Conservation (phyloP, 2,888 invertebrate genomes). For the Eristalinus aeneus region DNA sequence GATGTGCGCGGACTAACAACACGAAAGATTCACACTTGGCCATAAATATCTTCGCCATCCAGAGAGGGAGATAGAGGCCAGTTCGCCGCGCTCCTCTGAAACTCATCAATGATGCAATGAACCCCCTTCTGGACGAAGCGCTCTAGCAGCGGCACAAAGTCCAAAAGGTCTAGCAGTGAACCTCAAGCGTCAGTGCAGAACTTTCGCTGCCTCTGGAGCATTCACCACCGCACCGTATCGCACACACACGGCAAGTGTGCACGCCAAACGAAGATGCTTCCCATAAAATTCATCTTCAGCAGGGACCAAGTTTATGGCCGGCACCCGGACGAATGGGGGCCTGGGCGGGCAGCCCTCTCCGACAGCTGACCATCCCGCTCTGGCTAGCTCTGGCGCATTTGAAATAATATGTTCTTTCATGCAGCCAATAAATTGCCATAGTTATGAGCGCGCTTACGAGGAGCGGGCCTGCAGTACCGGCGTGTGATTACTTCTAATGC, state of each 20-base stretch:
- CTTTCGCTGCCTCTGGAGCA: constrained; percentile 47
- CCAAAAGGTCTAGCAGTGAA: constrained; percentile 58
- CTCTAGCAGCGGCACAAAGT: constrained; percentile 34
- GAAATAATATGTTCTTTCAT: constrained; percentile 70
- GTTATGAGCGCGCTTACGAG: constrained; percentile 48
- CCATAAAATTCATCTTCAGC: constrained; percentile 66
- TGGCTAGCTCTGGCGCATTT: constrained; percentile 47
- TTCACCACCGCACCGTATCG: constrained; percentile 42
- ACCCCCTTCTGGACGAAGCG: constrained; percentile 4
- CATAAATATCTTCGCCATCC: constrained; percentile 44
- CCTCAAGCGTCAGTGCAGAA: constrained; percentile 32
- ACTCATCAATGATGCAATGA: constrained; percentile 65
- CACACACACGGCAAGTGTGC: constrained; percentile 27
- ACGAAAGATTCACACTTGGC: constrained; percentile 65
- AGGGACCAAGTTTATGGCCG: constrained; percentile 61
- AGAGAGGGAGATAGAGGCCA: not conserved
- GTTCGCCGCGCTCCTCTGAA: not conserved
- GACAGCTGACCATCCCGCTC: constrained; percentile 63
- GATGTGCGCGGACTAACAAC: constrained; percentile 54
- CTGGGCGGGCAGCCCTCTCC: constrained; percentile 27
- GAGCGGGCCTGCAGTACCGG: constrained; percentile 22
- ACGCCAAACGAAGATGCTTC: constrained; percentile 25
- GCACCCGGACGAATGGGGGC: constrained; percentile 39
- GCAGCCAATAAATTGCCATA: constrained; percentile 67
- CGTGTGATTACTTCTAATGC: constrained; percentile 69